phyloP scores from a whole-genome alignment of 2,888 invertebrate genomes.

The Sarcophaga variegata region DNA sequence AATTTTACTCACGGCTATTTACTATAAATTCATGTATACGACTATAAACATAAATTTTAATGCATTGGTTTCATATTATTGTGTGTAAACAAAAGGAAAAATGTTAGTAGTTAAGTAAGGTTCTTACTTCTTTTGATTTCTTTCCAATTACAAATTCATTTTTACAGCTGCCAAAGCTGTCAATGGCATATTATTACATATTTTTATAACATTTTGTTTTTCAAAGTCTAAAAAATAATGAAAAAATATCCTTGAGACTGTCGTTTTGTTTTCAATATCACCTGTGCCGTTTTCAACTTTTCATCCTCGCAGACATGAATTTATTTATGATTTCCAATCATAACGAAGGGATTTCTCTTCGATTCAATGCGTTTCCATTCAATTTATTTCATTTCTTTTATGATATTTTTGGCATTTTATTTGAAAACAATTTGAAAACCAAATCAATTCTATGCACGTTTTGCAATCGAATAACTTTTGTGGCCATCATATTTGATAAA shows the following conservation, averaged over 20 bases:
- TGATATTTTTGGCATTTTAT: background rate
- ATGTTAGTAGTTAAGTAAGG: no score
- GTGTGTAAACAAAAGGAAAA: no score
- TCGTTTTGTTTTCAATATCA: constrained; percentile 9
- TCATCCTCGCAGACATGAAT: background rate
- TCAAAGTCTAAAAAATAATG: background rate
- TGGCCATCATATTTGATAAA: background rate
- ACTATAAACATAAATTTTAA: background rate
- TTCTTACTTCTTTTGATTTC: no score
- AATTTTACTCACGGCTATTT: background rate
- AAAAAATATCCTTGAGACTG: constrained; percentile 6
- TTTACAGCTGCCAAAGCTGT: no score
- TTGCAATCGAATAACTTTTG: background rate
- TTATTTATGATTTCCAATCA: constrained; percentile 4
- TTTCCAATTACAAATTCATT: no score
- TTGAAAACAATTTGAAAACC: background rate
- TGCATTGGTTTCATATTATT: background rate
- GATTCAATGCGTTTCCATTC: background rate
- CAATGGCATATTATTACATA: background rate
- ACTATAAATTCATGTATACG: background rate
- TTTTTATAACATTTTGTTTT: background rate
- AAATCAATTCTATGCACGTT: constrained; percentile 34
- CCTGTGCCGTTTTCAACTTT: constrained; percentile 10
- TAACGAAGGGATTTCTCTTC: background rate
- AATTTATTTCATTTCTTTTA: background rate